These are phyloP conservation scores for Equus quagga DNA, from an alignment of 2,113 vertebrate genomes.

Conservation along the genomic window DNA sequence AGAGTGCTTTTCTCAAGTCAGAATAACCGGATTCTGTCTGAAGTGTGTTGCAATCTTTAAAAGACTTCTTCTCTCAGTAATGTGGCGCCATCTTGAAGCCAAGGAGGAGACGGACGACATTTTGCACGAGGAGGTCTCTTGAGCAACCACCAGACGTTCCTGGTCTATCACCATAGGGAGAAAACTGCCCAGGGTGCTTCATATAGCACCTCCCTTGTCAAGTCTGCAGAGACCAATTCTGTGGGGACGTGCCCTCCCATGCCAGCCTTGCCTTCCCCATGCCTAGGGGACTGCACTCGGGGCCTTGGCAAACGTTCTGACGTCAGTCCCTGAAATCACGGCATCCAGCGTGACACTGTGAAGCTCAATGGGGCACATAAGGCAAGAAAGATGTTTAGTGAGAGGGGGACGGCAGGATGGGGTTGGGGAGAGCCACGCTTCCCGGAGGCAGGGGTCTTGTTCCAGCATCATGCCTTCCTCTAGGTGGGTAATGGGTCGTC, in stretches of 20 bases:
- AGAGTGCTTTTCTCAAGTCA: conserved; percentile 57
- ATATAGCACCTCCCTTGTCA: not conserved
- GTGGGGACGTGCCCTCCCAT: conserved; percentile 15
- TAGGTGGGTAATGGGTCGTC: conserved; percentile 98
- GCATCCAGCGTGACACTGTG: conserved; percentile 71
- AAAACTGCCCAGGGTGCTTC: not conserved
- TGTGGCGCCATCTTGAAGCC: conserved; percentile 48
- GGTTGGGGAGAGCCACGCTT: conserved; percentile 28
- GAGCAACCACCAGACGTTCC: conserved; percentile 25
- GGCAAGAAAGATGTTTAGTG: conserved; percentile 85
- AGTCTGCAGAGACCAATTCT: not conserved
- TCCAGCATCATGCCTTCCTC: conserved; percentile 46
- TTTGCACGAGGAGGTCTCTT: not conserved
- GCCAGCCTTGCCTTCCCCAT: conserved; percentile 58
- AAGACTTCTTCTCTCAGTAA: conserved; percentile 11
- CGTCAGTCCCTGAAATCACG: conserved; percentile 77
- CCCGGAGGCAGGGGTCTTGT: not conserved
- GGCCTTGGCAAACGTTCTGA: conserved; percentile 45
- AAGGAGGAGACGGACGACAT: not conserved
- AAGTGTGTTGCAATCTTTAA: conserved; percentile 55
- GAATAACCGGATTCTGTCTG: not conserved
- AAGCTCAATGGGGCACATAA: conserved; percentile 85
- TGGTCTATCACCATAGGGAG: not conserved
- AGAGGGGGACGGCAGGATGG: conserved; percentile 3
- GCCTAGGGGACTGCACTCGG: not conserved